Percentiles rank a stretch among this genome's conserved stretches.
These are phyloP conservation scores for Campoletis sonorensis DNA, from an alignment of 1,140 invertebrate genomes.

Conservation along the genomic window DNA sequence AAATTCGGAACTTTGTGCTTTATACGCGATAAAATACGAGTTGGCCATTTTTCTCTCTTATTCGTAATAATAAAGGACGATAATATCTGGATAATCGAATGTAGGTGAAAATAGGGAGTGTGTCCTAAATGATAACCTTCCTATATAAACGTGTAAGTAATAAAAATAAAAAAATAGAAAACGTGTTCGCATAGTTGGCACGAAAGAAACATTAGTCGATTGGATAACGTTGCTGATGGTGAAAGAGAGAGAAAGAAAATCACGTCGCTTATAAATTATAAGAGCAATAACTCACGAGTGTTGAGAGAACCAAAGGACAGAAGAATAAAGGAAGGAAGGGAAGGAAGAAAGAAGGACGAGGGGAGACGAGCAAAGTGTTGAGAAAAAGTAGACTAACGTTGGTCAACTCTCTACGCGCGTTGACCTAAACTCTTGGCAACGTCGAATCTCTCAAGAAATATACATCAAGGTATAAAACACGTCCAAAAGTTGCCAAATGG, in stretches of 20 bases:
- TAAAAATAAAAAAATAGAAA: constrained; percentile 12
- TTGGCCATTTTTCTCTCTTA: no score
- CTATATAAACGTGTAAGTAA: not conserved
- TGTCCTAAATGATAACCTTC: constrained; percentile 3
- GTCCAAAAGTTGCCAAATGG: no score
- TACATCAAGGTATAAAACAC: not conserved
- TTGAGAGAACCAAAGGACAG: not conserved
- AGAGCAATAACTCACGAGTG: not conserved
- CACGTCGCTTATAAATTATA: constrained; percentile 31
- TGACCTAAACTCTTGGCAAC: constrained; percentile 1
- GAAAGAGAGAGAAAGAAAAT: not conserved
- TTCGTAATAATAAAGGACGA: no score
- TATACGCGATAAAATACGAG: no score
- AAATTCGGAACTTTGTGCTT: no score
- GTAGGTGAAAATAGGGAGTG: constrained; percentile 29
- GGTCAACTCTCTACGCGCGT: not conserved
- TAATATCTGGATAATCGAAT: constrained; percentile 26
- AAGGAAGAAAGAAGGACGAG: no score
- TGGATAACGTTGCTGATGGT: not conserved
- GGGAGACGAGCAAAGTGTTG: not conserved
- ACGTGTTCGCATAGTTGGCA: constrained; percentile 28
- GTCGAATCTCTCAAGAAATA: not conserved
- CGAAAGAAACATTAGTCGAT: constrained; percentile 29
- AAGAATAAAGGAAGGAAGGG: no score
- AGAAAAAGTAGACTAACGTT: constrained; percentile 13